phyloP scores from a whole-genome alignment of 1,140 invertebrate species.

The Micrasema longulum region DNA sequence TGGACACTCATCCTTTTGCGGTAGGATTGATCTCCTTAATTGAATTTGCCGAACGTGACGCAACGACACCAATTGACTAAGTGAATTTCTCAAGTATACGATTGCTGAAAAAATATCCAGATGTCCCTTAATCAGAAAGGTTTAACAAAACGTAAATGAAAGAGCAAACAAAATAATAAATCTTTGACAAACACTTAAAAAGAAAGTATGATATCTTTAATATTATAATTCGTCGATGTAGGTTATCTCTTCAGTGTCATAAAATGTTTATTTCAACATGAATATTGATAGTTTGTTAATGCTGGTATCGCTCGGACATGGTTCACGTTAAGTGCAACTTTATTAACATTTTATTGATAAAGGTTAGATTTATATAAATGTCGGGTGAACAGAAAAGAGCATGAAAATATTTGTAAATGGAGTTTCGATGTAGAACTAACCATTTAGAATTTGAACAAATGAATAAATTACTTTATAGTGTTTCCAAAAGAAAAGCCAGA shows the following conservation, averaged over 20 bases:
- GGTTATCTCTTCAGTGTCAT: neutral
- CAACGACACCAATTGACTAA: conserved; percentile 25
- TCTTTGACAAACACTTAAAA: neutral
- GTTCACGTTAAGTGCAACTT: conserved; percentile 5
- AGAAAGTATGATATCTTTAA: neutral
- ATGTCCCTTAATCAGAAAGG: neutral
- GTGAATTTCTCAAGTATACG: conserved; percentile 3
- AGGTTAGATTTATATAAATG: conserved; percentile 2
- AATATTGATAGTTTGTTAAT: conserved; percentile 25
- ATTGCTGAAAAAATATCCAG: conserved; percentile 15
- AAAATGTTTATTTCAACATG: conserved; percentile 17
- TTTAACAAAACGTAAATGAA: neutral
- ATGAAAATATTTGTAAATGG: too few relatives aligned
- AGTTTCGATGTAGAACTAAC: too few relatives aligned
- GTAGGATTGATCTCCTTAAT: conserved; percentile 33
- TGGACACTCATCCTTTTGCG: conserved; percentile 25
- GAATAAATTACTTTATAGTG: too few relatives aligned
- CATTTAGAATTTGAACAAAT: too few relatives aligned
- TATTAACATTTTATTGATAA: conserved; percentile 4
- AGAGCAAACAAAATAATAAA: too few relatives aligned
- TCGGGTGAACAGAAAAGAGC: too few relatives aligned
- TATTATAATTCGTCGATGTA: conserved; percentile 14
- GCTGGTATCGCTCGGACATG: conserved; percentile 17
- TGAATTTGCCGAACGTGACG: conserved; percentile 30
- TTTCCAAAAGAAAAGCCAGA: too few relatives aligned